Conservation (phyloP, 2,797 vertebrate genomes). For the Clarias fuscus region DNA sequence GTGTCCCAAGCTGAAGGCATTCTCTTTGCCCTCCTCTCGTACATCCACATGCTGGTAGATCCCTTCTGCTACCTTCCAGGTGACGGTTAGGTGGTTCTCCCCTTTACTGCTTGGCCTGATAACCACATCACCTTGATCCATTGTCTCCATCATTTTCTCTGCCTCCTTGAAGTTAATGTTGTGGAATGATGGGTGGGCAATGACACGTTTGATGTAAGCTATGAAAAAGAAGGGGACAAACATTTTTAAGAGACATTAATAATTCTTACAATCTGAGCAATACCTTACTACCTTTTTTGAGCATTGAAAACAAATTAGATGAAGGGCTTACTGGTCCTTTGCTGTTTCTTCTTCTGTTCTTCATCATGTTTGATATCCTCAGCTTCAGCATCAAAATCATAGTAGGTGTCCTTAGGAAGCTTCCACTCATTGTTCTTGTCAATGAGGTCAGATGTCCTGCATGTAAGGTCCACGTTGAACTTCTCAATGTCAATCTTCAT, state of each 20-base stretch:
- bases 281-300: not conserved
- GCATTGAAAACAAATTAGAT: not conserved
- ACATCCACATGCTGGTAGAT: conserved; percentile 98
- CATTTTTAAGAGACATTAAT: not conserved
- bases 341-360: conserved; percentile 94
- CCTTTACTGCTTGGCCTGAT: conserved; percentile 98
- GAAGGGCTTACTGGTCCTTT: conserved; percentile 87
- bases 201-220: conserved; percentile 98
- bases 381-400: conserved; percentile 93
- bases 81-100: conserved; percentile 96
- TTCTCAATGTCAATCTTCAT: conserved; percentile 99
- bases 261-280: not conserved
- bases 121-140: conserved; percentile 97
- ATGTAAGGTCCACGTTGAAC: conserved; percentile 96
- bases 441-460: conserved; percentile 93
- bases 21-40: conserved; percentile 97
- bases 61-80: conserved; percentile 96
- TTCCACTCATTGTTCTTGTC: conserved; percentile 99
- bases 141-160: conserved; percentile 99
- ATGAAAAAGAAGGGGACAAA: conserved; percentile 31
- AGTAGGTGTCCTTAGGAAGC: conserved; percentile 95
- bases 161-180: conserved; percentile 99
- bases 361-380: conserved; percentile 93
- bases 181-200: conserved; percentile 98
- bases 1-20: conserved; percentile 96